phyloP scores from a whole-genome alignment of 2,888 invertebrate species.

The Clepsis dumicolana region DNA sequence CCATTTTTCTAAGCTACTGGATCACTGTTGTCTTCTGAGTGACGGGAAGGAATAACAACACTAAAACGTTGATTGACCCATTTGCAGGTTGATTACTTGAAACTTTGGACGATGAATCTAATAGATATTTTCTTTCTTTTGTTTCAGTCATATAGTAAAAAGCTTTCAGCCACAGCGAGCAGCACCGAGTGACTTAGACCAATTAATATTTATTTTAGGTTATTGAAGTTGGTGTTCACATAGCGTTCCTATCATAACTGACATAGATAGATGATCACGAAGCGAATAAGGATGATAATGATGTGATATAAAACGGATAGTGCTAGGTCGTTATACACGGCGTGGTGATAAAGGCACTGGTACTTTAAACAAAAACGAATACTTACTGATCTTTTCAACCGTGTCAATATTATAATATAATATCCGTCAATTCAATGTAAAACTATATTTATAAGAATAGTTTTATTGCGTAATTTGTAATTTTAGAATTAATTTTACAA shows the following conservation, averaged over 20 bases:
- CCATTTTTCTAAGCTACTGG: too few species aligned
- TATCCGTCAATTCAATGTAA: conserved; percentile 48
- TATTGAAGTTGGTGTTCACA: conserved; percentile 18
- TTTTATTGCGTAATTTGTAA: conserved; percentile 56
- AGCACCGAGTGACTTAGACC: conserved; percentile 30
- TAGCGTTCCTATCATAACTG: conserved; percentile 34
- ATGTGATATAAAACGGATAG: background rate
- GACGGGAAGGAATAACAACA: too few species aligned
- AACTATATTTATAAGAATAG: conserved; percentile 62
- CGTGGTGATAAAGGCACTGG: conserved; percentile 2
- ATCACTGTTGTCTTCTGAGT: too few species aligned
- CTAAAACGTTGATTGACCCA: too few species aligned
- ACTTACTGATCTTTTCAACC: conserved; percentile 14
- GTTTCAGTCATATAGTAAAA: conserved; percentile 73
- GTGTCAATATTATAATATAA: conserved; percentile 26
- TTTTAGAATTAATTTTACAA: conserved; percentile 56
- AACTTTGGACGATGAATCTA: conserved; percentile 9
- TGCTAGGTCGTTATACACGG: conserved; percentile 3
- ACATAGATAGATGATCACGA: conserved; percentile 13
- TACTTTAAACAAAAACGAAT: conserved; percentile 19
- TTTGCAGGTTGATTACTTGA: too few species aligned
- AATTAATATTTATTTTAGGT: conserved; percentile 25
- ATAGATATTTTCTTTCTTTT: conserved; percentile 36
- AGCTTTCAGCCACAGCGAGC: conserved; percentile 44
- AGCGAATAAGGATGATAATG: conserved; percentile 20